Percentiles rank a stretch among this genome's conserved stretches.
These are phyloP conservation scores for Microcebus tavaratra DNA, from an alignment of 2,113 vertebrate genomes.

Conservation along the genomic window DNA sequence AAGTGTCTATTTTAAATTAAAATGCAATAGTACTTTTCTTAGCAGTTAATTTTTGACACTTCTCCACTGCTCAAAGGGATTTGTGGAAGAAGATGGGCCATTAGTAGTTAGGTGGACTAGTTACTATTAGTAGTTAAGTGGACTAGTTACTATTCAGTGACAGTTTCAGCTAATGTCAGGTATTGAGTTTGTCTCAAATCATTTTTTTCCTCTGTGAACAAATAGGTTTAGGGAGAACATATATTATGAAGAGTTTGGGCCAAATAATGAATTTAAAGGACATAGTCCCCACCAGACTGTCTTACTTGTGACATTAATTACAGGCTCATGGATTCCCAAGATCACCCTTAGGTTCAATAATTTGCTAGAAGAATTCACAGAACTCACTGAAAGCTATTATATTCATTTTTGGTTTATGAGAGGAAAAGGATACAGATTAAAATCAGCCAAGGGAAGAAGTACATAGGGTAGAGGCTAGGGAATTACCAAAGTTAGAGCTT, in stretches of 20 bases:
- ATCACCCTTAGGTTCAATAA: slow-evolving; percentile 1
- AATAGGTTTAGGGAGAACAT: background rate
- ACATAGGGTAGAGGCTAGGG: background rate
- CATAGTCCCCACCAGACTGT: background rate
- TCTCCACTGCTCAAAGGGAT: background rate
- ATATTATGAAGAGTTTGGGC: background rate
- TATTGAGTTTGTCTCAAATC: background rate
- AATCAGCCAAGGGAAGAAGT: background rate
- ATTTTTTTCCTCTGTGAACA: background rate
- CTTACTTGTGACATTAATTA: background rate
- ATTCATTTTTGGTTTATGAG: background rate
- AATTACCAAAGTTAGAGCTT: background rate
- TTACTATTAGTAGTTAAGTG: background rate
- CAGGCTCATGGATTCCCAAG: background rate
- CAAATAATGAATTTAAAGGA: background rate
- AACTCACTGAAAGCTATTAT: background rate
- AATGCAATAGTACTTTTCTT: background rate
- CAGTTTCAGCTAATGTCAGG: background rate
- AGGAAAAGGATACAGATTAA: slow-evolving; percentile 17
- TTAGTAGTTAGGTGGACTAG: background rate
- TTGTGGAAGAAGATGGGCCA: background rate
- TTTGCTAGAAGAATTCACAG: background rate
- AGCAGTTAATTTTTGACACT: background rate
- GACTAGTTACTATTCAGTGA: background rate
- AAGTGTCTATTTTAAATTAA: background rate